A percentile compares a stretch with the other conserved stretches of the same genome.
Conservation (phyloP, 1,140 invertebrate genomes). For the Drosophila bocqueti region DNA sequence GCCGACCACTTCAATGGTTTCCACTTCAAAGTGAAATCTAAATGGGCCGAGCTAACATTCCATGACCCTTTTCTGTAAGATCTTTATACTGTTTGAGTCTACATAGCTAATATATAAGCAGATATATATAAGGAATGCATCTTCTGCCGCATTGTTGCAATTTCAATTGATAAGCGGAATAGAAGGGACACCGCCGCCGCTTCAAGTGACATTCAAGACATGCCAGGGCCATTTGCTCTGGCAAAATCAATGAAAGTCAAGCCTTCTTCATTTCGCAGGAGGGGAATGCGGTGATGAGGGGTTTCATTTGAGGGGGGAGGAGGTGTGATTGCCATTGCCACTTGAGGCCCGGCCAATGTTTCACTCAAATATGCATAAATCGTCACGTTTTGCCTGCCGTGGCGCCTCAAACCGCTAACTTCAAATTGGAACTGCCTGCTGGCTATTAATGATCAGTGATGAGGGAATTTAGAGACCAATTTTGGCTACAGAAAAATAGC, state of each 20-base stretch:
- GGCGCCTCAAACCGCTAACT: constrained; percentile 41
- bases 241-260: constrained; percentile 50
- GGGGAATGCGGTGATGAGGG: constrained; percentile 6
- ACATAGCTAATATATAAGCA: constrained; percentile 12
- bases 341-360: constrained; percentile 34
- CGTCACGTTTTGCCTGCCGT: constrained; percentile 42
- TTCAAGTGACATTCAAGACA: constrained; percentile 67
- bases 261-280: constrained; percentile 17
- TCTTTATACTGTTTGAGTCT: background rate
- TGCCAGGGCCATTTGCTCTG: constrained; percentile 36
- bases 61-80: constrained; percentile 25
- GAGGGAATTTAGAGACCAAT: background rate
- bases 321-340: constrained; percentile 19
- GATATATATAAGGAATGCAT: constrained; percentile 35
- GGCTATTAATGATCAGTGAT: constrained; percentile 23
- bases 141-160: constrained; percentile 62
- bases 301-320: background rate
- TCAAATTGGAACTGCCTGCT: constrained; percentile 25
- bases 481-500: background rate
- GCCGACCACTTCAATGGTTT: constrained; percentile 73
- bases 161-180: constrained; percentile 65
- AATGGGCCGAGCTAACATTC: constrained; percentile 29
- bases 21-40: constrained; percentile 70
- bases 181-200: constrained; percentile 21
- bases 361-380: constrained; percentile 48